Evolutionary conservation across 2,113 vertebrate genomes (phyloP), one percentile per base, ranked within the genome.

Genomic region (Halichoeres trimaculatus): DNA sequence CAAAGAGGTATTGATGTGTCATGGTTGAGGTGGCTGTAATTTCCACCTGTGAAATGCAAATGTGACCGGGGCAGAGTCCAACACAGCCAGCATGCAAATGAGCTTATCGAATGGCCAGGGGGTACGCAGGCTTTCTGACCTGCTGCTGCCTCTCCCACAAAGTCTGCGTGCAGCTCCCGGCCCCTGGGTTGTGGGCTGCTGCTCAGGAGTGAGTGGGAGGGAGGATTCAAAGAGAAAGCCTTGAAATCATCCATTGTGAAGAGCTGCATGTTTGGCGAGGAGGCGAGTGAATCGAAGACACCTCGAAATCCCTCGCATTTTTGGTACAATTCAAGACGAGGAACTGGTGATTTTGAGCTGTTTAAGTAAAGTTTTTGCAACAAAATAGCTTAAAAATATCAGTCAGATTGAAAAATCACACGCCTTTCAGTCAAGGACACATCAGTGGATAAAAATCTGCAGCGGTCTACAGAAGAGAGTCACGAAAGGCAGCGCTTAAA

Each of bases 21-120:
- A 85, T 22, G 70, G 76, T 58, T 68, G 67, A 65, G 73, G 61
- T 59, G 78, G 52, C 68, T 55, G 68, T 53, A 54, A n/a, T 69
- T 66, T 81, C 73, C 57, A 80, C 63, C 77, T 83, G 73, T 74
- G 77, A 92, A 90, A 92, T 89, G 88, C 85, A 89, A 90, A 92
- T 88, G 69, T 55, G 61, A 66, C 84, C 53, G 1, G 76, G 72
- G 54, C 53, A 65, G 50, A 35, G 65, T 60, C 52, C 52, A 65
- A 40, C 77, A 77, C 68, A 74, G 50, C 55, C 35, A 53, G 89
- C 74, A 89, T 91, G 82, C 68, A 85, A 74, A 90, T 88, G 5
- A 78, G 59, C 52, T 68, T 47, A 76, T 72, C 38, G 43, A 81
- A 69, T 53, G 52, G 62, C 78, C 57, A 26, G 7, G 10, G 67